Evolutionary conservation across 2,888 invertebrate species (phyloP).

Genomic region (Embidobia sp.): DNA sequence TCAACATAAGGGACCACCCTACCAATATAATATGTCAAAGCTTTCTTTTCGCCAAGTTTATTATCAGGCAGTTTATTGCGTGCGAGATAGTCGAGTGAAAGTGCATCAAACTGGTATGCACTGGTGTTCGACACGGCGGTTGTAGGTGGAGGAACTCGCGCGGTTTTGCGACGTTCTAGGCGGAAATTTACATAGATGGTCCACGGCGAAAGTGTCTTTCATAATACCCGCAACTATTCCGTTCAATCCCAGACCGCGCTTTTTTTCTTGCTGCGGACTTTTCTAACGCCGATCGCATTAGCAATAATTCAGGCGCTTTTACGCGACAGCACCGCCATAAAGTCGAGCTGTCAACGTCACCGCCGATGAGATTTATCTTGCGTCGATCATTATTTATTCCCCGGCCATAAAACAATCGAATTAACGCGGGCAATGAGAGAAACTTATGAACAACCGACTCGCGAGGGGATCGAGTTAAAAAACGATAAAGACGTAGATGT

Average conservation of each 20-base stretch:
- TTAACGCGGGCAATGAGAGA: neutral
- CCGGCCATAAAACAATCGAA: conserved; percentile 15
- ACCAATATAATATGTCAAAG: conserved; percentile 32
- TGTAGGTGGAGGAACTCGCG: conserved; percentile 66
- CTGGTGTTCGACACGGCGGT: conserved; percentile 51
- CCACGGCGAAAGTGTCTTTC: conserved; percentile 71
- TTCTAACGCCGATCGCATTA: conserved; percentile 18
- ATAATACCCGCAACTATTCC: conserved; percentile 21
- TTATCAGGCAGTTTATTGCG: conserved; percentile 66
- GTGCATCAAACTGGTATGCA: conserved; percentile 67
- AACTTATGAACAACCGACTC: neutral
- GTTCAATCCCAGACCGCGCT: too few species aligned
- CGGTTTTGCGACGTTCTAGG: conserved; percentile 69
- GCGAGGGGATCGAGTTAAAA: too few species aligned
- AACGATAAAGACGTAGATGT: too few species aligned
- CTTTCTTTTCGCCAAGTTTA: conserved; percentile 66
- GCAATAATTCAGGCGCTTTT: conserved; percentile 46
- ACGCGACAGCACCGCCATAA: conserved; percentile 37
- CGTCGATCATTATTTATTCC: conserved; percentile 33
- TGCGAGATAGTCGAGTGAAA: conserved; percentile 69
- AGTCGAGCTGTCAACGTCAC: conserved; percentile 17
- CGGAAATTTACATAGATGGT: conserved; percentile 71
- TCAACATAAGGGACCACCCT: conserved; percentile 29
- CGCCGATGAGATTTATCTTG: conserved; percentile 22
- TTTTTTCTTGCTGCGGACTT: neutral